Base-by-base conservation (phyloP, 1,140 invertebrate species). In the Ceratosolen solmsi region DNA sequence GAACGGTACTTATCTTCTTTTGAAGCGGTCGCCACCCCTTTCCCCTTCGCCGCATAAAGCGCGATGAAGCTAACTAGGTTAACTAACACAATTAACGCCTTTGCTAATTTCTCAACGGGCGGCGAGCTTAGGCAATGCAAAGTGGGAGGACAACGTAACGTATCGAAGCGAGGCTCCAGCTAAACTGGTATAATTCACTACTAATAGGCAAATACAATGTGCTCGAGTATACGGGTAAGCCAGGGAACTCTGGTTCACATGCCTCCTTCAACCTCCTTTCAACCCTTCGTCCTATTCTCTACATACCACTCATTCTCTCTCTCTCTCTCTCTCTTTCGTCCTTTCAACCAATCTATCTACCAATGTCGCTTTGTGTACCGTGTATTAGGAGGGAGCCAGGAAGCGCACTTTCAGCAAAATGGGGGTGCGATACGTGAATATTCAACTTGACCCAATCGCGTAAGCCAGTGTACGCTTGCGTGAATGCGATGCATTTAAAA, bases 191-290 rank as follows among this genome's bases (percentile, higher is more conserved):
- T 89, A 87, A 88, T 89, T 89, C 87, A 79, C 86, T 89, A 89
- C 90, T 89, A 90, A 90, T 90, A 87, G 89, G 89, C 89, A 88
- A 90, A 90, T 88, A 90, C 88, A 90, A 90, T 89, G 87, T 87
- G 87, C 82, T 38, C 36, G 79, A 41, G 38, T 77, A 36, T 77
- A 22, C 68, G n/a, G 30, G 54, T 56, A 38, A 30, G 73, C 30
- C 25, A 1, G 20, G 41, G 60, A 27, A 4, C 15, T 41, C 30
- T 36, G 11, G 56, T 60, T 27, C 56, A 71, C 22, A 9, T 71
- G 20, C 38, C 68, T 71, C 54, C 27, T 30, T 4, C 27, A 20
- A 27, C 46, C 46, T 72, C 70, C 70, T 46, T 72, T 30, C 15
- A 30, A 41, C 38, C n/a, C 68, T 46, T 46, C 41, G 22, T 46